phyloP scores from a whole-genome alignment of 2,113 vertebrate genomes.

The Sialia sialis region DNA sequence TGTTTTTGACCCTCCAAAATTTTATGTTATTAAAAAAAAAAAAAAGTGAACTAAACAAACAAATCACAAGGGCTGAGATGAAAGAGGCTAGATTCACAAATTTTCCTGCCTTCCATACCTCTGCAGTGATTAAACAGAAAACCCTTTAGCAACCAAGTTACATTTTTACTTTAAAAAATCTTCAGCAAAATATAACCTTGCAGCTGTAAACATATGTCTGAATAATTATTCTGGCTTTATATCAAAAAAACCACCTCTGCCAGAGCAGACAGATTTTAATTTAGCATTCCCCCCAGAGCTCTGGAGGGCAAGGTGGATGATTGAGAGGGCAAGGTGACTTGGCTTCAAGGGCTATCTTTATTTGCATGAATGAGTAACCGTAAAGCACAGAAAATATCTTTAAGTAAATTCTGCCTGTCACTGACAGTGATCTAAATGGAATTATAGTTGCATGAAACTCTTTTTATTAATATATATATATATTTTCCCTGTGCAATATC shows the following conservation, averaged over 20 bases:
- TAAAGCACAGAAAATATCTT: constrained; percentile 79
- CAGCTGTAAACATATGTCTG: constrained; percentile 75
- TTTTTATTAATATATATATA: constrained; percentile 59
- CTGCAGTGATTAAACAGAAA: constrained; percentile 40
- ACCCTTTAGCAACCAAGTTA: constrained; percentile 55
- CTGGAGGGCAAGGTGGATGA: constrained; percentile 78
- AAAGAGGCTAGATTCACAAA: constrained; percentile 8
- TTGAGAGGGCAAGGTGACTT: constrained; percentile 79
- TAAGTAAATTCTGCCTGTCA: constrained; percentile 81
- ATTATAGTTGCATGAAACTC: constrained; percentile 77
- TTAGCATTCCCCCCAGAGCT: constrained; percentile 79
- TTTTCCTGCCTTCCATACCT: not conserved
- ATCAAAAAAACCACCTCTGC: constrained; percentile 76
- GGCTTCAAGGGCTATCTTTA: constrained; percentile 79
- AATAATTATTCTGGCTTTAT: constrained; percentile 79
- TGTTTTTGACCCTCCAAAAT: not conserved
- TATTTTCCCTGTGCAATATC: constrained; percentile 26
- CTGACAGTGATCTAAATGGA: constrained; percentile 79
- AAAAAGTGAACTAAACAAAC: not conserved
- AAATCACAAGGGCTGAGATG: not conserved
- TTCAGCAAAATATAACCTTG: constrained; percentile 69
- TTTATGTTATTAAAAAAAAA: not conserved
- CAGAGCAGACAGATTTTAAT: constrained; percentile 80
- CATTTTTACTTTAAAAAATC: constrained; percentile 65
- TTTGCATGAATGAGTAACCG: constrained; percentile 82